These are phyloP conservation scores for Agelas oroides DNA, from an alignment of 37 sponge, comb jelly and placozoan genomes.

Conservation along the genomic window DNA sequence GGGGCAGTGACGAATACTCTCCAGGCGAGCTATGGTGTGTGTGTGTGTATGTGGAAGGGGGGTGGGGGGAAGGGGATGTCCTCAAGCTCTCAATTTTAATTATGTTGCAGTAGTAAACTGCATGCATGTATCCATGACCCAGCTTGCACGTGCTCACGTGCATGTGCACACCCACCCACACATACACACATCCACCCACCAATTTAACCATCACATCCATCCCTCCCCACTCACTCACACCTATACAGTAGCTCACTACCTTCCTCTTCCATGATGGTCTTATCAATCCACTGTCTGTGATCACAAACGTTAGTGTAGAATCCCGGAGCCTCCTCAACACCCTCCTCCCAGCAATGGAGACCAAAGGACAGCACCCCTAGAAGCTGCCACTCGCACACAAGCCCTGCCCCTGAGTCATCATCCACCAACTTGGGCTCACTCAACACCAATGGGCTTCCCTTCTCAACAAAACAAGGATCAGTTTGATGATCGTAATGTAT, in stretches of 20 bases:
- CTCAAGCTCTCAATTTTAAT: too few species aligned
- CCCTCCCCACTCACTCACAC: too few species aligned
- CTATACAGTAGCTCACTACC: too few species aligned
- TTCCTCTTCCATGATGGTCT: neutral
- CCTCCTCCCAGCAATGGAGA: neutral
- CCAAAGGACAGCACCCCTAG: conserved; percentile 11
- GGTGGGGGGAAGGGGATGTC: too few species aligned
- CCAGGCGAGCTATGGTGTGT: too few species aligned
- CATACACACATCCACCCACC: too few species aligned
- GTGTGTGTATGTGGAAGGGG: too few species aligned
- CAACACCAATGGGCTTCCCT: conserved; percentile 1
- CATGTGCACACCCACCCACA: too few species aligned
- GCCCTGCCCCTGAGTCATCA: neutral
- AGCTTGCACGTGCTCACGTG: too few species aligned
- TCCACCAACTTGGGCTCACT: neutral
- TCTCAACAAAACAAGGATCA: conserved; percentile 3
- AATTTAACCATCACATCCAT: too few species aligned
- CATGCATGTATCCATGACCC: too few species aligned
- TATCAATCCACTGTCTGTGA: neutral
- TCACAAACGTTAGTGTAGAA: neutral
- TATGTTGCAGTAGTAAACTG: too few species aligned
- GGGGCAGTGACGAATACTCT: neutral
- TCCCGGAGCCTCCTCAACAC: neutral
- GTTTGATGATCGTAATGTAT: neutral
- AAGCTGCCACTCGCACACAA: conserved; percentile 22